phyloP scores from a whole-genome alignment of 1,140 invertebrate species.

The Dryas iulia region DNA sequence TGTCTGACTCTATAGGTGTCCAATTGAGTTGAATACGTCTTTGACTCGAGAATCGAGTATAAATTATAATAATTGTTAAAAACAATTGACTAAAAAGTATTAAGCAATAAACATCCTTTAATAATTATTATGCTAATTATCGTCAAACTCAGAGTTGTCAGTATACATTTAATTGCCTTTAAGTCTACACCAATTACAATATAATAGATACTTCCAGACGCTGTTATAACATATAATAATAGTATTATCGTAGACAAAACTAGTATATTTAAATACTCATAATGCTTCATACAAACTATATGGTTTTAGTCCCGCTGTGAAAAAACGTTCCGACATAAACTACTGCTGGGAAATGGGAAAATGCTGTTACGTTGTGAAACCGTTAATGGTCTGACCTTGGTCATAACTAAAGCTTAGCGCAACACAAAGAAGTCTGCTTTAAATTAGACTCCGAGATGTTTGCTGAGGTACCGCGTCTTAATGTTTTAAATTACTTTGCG shows the following conservation, averaged over 20 bases:
- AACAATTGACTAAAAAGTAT: no score
- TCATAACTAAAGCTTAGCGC: constrained; percentile 33
- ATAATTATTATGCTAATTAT: neutral
- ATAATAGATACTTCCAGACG: no score
- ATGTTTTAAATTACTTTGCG: neutral
- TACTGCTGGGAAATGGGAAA: constrained; percentile 52
- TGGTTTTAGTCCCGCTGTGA: constrained; percentile 41
- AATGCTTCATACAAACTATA: constrained; percentile 23
- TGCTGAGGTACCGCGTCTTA: neutral
- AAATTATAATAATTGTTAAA: no score
- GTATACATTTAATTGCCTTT: neutral
- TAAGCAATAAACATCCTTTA: no score
- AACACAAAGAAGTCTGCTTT: constrained; percentile 12
- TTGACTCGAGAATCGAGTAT: neutral
- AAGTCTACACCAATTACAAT: no score
- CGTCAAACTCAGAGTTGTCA: neutral
- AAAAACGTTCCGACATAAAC: constrained; percentile 32
- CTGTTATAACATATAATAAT: no score
- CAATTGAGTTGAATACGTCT: constrained; percentile 22
- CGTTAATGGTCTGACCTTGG: constrained; percentile 45
- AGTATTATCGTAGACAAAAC: neutral
- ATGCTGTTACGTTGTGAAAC: constrained; percentile 47
- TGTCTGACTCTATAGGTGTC: constrained; percentile 30
- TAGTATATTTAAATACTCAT: neutral
- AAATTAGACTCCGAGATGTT: neutral